Base-by-base conservation (phyloP, 2,113 vertebrate species). In the Mormyrus lacerda region DNA sequence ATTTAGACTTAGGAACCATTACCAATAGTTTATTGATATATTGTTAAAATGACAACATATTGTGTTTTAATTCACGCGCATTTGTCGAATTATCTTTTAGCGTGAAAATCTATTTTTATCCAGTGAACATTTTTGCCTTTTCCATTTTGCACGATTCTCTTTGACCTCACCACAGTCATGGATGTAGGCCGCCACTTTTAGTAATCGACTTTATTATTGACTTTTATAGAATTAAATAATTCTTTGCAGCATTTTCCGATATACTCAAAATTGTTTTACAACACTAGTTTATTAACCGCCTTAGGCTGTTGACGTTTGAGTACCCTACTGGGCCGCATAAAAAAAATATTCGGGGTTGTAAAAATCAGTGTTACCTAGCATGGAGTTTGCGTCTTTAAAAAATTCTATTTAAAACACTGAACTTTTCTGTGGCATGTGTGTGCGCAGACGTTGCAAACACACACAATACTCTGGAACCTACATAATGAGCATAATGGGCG, bases 281-380 rank as follows among this genome's bases (percentile, higher is more conserved):
- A 42, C 73, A 10, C 85, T 87, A 15, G 39, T 89, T 84, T 44
- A 84, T 84, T 27, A 19, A 35, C 50, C 17, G 21, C 88, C 19
- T 58, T 31, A 85, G n/a, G 45, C 39, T 35, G 2, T 27, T 84
- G n/a, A 89, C 51, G 53, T 89, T 47, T 61, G 5, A 47, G 53
- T 85, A 65, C 44, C 45, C 88, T 85, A 31, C 35, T 8, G 76
- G 51, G 79, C 53, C 88, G 17, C 45, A 55, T 88, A 89, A 89
- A 84, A 88, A 88, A 84, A n/a, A 24, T 84, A 47, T 8, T 61
- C 17, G 24, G 8, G 39, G 9, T 61, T 65, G 53, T 65, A 87
- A 87, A 65, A 45, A 58, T n/a, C 86, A 87, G 19, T 44, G 21
- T 39, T 79, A 19, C 31, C 73, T 79, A 42, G n/a, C n/a, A 27